Percentiles rank a stretch among this genome's conserved stretches.
Conservation (phyloP, 2,113 vertebrate species). For the Syrmaticus mikado region DNA sequence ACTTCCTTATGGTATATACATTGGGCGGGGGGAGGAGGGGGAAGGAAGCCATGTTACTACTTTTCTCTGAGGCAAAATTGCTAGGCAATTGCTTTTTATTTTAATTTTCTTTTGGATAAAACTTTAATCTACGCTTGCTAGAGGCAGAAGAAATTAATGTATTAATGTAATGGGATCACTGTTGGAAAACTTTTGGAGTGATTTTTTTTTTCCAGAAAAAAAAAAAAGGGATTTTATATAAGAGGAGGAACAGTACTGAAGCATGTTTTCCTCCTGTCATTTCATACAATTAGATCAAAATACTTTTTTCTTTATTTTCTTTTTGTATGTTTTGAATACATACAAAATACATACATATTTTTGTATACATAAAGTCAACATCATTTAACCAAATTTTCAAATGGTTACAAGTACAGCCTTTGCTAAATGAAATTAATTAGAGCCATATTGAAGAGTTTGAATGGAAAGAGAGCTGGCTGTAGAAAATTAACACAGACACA, state of each 20-base stretch:
- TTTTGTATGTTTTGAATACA: background rate
- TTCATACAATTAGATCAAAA: background rate
- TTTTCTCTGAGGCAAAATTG: background rate
- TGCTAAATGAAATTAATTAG: background rate
- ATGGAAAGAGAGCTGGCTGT: background rate
- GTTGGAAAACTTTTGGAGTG: background rate
- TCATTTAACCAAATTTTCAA: background rate
- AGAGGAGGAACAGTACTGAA: background rate
- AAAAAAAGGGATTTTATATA: background rate
- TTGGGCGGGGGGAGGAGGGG: background rate
- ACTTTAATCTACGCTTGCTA: constrained; percentile 1
- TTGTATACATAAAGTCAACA: background rate
- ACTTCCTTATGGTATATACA: background rate
- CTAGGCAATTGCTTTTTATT: background rate
- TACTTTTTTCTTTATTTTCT: background rate
- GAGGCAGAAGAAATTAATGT: background rate
- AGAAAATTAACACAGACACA: background rate
- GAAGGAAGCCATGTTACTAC: background rate
- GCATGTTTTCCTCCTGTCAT: background rate
- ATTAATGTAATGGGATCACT: background rate
- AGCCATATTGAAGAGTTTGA: background rate
- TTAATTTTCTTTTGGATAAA: constrained; percentile 51
- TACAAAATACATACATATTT: too few relatives aligned
- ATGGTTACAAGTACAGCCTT: background rate
- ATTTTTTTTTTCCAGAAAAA: background rate